Evolutionary conservation across 2,888 invertebrate species (phyloP), one percentile per base, ranked within the genome.

Genomic region (Ochropacha duplaris): DNA sequence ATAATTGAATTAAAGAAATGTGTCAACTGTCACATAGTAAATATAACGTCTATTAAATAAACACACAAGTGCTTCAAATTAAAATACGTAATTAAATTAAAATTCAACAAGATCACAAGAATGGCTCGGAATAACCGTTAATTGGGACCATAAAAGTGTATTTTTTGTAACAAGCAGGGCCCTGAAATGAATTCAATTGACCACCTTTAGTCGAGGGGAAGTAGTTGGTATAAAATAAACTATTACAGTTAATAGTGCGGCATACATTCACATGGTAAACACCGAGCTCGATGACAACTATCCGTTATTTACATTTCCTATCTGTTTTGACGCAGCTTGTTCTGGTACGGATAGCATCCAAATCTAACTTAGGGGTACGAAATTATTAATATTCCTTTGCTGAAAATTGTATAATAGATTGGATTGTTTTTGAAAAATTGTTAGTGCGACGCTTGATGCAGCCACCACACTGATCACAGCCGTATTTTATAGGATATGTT

Each of bases 291-390:
- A 59, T 73, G 78, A 76, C 79, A 74, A 69, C 72, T 69, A 60
- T 57, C 61, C 55, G 71, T 66, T 78, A 78, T 83, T 83, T 83
- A 84, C 83, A 85, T 82, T 75, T 79, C 75, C 77, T 79, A 72
- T 77, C 71, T 62, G 58, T 74, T 63, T 71, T 71, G 78, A 76
- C 72, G 76, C 81, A 81, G 79, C 79, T 81, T 76, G 77, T 72
- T 69, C 59, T 57, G n/a, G 79, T 80, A 84, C 22, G 6, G 80
- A 68, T 57, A 26, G 72, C 58, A 78, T 55, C 71, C 64, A 57
- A 65, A 3, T 44, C 0, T 44, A 44, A 9, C n/a, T 9, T 12
- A 31, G 12, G 12, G 12, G 4, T 12, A 6, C 12, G 2, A 31
- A 2, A 2, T 31, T 31, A 4, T 31, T 31, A n/a, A n/a, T 31